Base-by-base conservation (phyloP, 1,140 invertebrate species). In the Lysiphlebus fabarum region DNA sequence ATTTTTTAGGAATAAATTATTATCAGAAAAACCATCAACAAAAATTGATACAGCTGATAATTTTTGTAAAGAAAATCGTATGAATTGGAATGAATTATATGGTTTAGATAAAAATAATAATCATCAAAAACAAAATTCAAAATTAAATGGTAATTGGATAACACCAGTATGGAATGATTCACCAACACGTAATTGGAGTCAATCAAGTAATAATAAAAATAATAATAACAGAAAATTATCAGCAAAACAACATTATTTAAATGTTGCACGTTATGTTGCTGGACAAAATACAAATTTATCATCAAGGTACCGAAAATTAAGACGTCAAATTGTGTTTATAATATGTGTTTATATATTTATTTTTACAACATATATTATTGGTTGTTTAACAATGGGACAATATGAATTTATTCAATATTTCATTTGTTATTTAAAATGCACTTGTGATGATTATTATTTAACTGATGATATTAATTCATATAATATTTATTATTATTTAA, bases 191-290 rank as follows among this genome's bases (percentile, higher is more conserved):
- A 70, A 67, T 49, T 26, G 2, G 17, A 26, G 17, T 26, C 17
- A 26, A 26, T 71, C 70, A 67, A 71, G 68, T 36, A 66, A 72
- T 48, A 47, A 60, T 5, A 74, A 77, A 14, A 56, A 62, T 6
- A 67, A 61, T 37, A 42, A 62, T 33, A 74, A 71, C 42, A 79
- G 74, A 50, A 81, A 77, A 61, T 64, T 84, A 5, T 87, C 85
- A 33, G 87, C 86, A 0, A 90, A 90, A 65, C 86, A 90, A 64
- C 86, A 90, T 67, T 91, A 90, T 70, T 67, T 90, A 42, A 83
- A 80, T 44, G 84, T 89, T 66, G 83, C 88, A 50, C 77, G 89
- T 72, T 91, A 90, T 68, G 80, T 90, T 54, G 85, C 86, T 56
- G 88, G 84, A 38, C 82, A 84, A 60, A 82, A 74, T 61, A 81